Evolutionary conservation across 2,113 vertebrate genomes (phyloP), one percentile per base, ranked within the genome.

Genomic region (Casuarius casuarius): DNA sequence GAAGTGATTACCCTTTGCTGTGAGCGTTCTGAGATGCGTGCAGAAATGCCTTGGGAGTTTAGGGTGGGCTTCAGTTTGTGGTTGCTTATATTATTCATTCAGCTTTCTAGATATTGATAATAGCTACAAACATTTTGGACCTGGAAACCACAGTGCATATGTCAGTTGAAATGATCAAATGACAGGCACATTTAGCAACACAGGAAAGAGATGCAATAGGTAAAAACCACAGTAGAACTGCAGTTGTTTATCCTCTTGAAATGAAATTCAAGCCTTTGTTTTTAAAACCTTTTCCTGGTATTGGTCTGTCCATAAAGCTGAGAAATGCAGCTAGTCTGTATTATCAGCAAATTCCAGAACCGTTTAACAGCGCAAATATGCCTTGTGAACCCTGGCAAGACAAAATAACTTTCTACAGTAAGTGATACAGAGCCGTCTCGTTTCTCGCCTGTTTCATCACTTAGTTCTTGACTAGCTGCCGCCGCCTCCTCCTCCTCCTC

Each of bases 71-170:
- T 61, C 62, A 79, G 84, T 92, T 95, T 90, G 71, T 66, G 70
- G 63, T 56, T 78, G 35, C 18, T 87, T 38, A 3, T 17, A 75
- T 92, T 92, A 92, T 93, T 96, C 88, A 92, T 91, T 91, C 86
- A 74, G 18, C 51, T 82, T 92, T 96, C 91, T 91, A 89, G 94
- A 76, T 96, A 95, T 87, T 95, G 93, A 31, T 97, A 95, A 95
- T 96, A 1, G 8, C 9, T 90, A 16, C 21, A 56, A 56, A 56
- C 28, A 3, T 49, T 85, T 49, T 83, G 91, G 92, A n/a, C 22
- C 15, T 95, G 76, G n/a, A 93, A 84, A 92, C 94, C 94, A 52
- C 93, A 85, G 59, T 8, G 72, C 46, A n/a, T 70, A 3, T 85
- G 91, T 82, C 94, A 81, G 95, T 97, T 96, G 46, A 83, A 90